These are phyloP conservation scores for Cephalopterus ornatus DNA, from an alignment of 2,113 vertebrate species.

Conservation along the genomic window DNA sequence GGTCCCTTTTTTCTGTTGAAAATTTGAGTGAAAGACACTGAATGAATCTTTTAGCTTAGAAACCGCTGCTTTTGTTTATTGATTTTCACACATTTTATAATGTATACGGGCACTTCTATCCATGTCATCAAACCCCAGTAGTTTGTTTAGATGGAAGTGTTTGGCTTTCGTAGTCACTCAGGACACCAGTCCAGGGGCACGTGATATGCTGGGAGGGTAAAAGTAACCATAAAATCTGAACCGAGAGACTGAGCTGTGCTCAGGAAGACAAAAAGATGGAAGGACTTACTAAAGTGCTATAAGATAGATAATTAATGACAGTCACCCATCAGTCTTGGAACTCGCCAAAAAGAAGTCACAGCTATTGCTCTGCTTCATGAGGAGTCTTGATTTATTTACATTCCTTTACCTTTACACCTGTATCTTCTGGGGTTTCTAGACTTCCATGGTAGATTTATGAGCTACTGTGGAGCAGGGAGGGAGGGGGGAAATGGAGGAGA, in stretches of 20 bases:
- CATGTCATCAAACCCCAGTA: background rate
- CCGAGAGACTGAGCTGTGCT: background rate
- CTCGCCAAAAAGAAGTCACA: background rate
- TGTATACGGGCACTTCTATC: background rate
- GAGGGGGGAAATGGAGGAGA: constrained; percentile 20
- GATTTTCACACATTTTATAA: background rate
- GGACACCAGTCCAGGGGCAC: background rate
- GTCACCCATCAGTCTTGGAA: constrained; percentile 31
- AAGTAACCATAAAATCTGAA: background rate
- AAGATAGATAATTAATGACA: constrained; percentile 13
- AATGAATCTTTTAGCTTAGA: background rate
- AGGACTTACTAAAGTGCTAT: background rate
- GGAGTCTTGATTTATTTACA: background rate
- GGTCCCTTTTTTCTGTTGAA: background rate
- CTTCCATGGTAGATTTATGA: constrained; percentile 65
- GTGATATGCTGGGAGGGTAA: background rate
- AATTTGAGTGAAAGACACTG: background rate
- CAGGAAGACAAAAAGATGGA: background rate
- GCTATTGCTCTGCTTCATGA: background rate
- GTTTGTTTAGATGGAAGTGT: background rate
- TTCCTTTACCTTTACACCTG: constrained; percentile 33
- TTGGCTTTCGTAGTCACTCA: background rate
- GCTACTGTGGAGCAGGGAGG: constrained; percentile 20
- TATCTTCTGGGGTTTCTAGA: constrained; percentile 2
- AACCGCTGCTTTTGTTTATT: background rate